Conservation (phyloP, 1,140 invertebrate species). For the Drosophila mauritiana region DNA sequence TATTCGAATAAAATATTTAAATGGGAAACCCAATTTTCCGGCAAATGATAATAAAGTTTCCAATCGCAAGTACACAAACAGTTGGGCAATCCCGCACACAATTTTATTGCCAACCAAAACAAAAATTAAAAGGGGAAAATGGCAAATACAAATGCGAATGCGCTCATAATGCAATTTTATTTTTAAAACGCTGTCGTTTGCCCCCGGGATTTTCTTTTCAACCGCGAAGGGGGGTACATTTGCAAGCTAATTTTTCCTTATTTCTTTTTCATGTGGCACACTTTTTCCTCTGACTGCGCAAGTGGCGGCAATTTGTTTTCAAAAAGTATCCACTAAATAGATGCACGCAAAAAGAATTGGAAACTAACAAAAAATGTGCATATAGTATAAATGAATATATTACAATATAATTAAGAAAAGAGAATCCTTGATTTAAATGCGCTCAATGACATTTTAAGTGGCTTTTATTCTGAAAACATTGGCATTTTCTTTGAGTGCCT, state of each 20-base stretch:
- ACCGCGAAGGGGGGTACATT: constrained; percentile 6
- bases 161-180: constrained; percentile 80
- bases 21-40: constrained; percentile 6
- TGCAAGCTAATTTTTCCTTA: constrained; percentile 8
- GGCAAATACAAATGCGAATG: constrained; percentile 38
- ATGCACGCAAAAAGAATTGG: constrained; percentile 30
- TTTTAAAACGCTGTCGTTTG: constrained; percentile 72
- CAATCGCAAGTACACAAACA: constrained; percentile 15
- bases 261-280: constrained; percentile 62
- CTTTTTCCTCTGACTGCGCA: constrained; percentile 58
- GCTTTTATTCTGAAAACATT: too few relatives aligned
- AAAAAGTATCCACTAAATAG: constrained; percentile 59
- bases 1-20: constrained; percentile 8
- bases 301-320: constrained; percentile 77
- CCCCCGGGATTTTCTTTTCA: constrained; percentile 15
- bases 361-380: not conserved
- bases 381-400: not conserved
- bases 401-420: not conserved
- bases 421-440: not conserved
- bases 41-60: constrained; percentile 16
- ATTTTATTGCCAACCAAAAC: constrained; percentile 13
- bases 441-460: not conserved
- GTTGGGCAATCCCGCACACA: constrained; percentile 4
- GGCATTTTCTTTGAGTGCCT: not conserved
- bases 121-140: constrained; percentile 40